Conservation (phyloP, 2,113 vertebrate genomes). For the Xiphias gladius region DNA sequence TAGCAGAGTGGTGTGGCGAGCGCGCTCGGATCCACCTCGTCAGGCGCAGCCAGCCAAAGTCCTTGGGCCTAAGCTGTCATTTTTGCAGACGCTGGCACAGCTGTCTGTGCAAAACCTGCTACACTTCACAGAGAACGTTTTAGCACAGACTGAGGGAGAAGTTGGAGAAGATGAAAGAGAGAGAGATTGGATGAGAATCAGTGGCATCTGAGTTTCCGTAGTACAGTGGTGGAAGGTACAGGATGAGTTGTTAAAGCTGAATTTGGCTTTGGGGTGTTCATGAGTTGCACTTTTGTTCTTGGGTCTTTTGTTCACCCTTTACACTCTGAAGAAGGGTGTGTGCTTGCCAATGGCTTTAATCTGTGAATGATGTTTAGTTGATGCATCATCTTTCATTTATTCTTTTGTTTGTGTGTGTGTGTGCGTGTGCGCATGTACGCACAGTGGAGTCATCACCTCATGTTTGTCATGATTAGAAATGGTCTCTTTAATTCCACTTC, state of each 20-base stretch:
- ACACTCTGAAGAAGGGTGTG: slow-evolving; percentile 13
- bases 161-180: slow-evolving; percentile 35
- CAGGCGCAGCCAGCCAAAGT: slow-evolving; percentile 90
- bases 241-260: slow-evolving; percentile 30
- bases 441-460: slow-evolving; percentile 89
- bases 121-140: slow-evolving; percentile 64
- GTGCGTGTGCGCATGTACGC: slow-evolving; percentile 35
- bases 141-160: slow-evolving; percentile 51
- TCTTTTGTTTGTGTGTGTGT: slow-evolving; percentile 26
- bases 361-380: slow-evolving; percentile 50
- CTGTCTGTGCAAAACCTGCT: slow-evolving; percentile 89
- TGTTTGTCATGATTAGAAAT: slow-evolving; percentile 99
- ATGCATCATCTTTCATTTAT: slow-evolving; percentile 43
- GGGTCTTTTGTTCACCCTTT: slow-evolving; percentile 18
- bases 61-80: slow-evolving; percentile 97
- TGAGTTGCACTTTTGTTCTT: slow-evolving; percentile 30
- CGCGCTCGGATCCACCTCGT: slow-evolving; percentile 81
- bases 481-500: slow-evolving; percentile 98
- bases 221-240: slow-evolving; percentile 1
- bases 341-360: slow-evolving; percentile 34
- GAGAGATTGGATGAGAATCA: slow-evolving; percentile 67
- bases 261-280: slow-evolving; percentile 18
- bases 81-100: slow-evolving; percentile 93
- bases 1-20: slow-evolving; percentile 86
- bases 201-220: slow-evolving; percentile 82